Conservation (phyloP, 2,888 invertebrate genomes). For the Syrphus vitripennis region DNA sequence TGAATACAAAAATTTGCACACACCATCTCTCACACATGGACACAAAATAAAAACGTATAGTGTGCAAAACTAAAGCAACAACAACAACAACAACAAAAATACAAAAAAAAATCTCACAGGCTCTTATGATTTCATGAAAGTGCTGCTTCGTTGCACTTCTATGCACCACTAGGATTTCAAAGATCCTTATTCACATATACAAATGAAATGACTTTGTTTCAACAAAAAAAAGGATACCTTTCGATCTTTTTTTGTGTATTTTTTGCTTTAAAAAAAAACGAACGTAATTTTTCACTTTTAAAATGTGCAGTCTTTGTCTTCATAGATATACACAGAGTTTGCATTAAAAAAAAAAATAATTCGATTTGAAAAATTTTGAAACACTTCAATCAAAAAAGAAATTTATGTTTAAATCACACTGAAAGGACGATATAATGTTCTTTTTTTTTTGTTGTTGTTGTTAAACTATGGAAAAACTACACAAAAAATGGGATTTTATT, state of each 20-base stretch:
- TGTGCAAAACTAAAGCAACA: constrained; percentile 29
- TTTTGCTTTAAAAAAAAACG: neutral
- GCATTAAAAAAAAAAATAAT: neutral
- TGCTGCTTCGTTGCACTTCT: constrained; percentile 59
- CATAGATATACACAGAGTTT: constrained; percentile 5
- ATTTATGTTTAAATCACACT: neutral
- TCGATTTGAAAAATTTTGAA: neutral
- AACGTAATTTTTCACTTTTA: neutral
- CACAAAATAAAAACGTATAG: neutral
- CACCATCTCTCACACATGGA: neutral
- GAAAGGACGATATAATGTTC: constrained; percentile 7
- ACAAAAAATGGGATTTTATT: neutral
- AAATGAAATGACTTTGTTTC: neutral
- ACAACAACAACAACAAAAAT: neutral
- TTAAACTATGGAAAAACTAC: neutral
- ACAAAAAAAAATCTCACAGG: neutral
- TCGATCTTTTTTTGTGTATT: neutral
- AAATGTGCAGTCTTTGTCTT: constrained; percentile 25
- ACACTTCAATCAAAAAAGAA: neutral
- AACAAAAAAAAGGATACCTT: neutral
- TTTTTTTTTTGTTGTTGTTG: no score
- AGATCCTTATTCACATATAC: constrained; percentile 19
- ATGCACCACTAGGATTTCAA: constrained; percentile 27
- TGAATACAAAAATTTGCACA: constrained; percentile 13
- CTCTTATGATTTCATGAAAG: constrained; percentile 32